These are phyloP conservation scores for Chloroclystis v-ata DNA, from an alignment of 2,888 invertebrate species.

Conservation along the genomic window DNA sequence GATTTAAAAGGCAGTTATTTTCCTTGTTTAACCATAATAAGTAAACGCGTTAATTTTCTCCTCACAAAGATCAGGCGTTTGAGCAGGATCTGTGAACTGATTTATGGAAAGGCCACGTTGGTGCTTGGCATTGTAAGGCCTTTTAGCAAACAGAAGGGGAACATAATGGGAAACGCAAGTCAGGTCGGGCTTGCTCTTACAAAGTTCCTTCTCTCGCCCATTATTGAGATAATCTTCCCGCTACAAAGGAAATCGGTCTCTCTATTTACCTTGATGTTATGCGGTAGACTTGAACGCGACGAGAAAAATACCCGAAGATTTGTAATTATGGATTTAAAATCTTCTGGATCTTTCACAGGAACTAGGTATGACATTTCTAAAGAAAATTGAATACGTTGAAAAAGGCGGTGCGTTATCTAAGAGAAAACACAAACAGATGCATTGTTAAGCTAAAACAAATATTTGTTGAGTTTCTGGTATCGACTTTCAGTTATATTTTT, in stretches of 20 bases:
- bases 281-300: not conserved
- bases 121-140: conserved; percentile 40
- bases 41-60: not conserved
- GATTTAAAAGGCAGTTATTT: too few relatives aligned
- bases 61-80: not conserved
- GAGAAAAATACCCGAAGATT: not conserved
- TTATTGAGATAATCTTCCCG: conserved; percentile 33
- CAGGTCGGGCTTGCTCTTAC: conserved; percentile 33
- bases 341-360: not conserved
- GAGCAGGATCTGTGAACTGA: conserved; percentile 26
- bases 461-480: too few relatives aligned
- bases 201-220: conserved; percentile 30
- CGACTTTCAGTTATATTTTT: too few relatives aligned
- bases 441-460: too few relatives aligned
- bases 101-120: conserved; percentile 40
- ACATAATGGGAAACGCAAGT: conserved; percentile 41
- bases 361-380: too few relatives aligned
- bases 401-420: too few relatives aligned
- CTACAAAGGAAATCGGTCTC: conserved; percentile 28
- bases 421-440: too few relatives aligned
- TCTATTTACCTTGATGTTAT: conserved; percentile 27
- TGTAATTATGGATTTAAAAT: not conserved
- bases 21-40: too few relatives aligned
- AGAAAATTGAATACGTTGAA: too few relatives aligned
- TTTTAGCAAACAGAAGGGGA: conserved; percentile 44